phyloP scores from a whole-genome alignment of 2,888 invertebrate genomes.

The Agriotes lineatus region DNA sequence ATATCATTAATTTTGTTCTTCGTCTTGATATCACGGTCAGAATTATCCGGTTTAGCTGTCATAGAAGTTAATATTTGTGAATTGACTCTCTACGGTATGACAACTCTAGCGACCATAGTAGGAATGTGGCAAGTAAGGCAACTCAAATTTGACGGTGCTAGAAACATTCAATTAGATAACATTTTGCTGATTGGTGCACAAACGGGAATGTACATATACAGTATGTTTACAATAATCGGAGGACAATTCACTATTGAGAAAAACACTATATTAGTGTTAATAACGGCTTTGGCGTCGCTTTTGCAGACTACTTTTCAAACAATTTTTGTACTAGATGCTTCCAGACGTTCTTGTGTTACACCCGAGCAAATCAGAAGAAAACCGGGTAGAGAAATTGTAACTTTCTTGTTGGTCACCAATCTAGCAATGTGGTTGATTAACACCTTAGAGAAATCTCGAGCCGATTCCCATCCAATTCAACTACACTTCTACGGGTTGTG shows the following conservation, averaged over 20 bases:
- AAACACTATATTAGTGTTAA: conserved; percentile 83
- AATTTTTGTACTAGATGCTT: conserved; percentile 91
- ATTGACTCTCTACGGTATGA: conserved; percentile 85
- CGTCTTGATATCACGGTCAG: conserved; percentile 85
- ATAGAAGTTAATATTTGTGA: conserved; percentile 93
- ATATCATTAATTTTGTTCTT: conserved; percentile 93
- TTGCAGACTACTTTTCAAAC: conserved; percentile 92
- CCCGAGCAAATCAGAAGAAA: conserved; percentile 87
- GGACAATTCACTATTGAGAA: conserved; percentile 88
- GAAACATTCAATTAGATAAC: conserved; percentile 89
- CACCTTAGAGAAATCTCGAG: conserved; percentile 90
- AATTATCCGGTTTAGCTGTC: conserved; percentile 85
- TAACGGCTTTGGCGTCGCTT: conserved; percentile 87
- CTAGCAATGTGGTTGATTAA: conserved; percentile 96
- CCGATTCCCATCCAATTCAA: conserved; percentile 93
- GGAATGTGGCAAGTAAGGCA: conserved; percentile 91
- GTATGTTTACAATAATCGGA: conserved; percentile 93
- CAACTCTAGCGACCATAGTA: conserved; percentile 86
- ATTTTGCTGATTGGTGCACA: conserved; percentile 93
- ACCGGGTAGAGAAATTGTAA: conserved; percentile 93
- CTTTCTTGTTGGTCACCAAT: conserved; percentile 90
- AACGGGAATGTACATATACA: conserved; percentile 94
- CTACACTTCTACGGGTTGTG: conserved; percentile 92
- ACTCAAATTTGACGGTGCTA: conserved; percentile 84
- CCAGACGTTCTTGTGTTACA: conserved; percentile 84